Evolutionary conservation across 2,888 invertebrate species (phyloP).

Genomic region (Crocallis elinguaria): DNA sequence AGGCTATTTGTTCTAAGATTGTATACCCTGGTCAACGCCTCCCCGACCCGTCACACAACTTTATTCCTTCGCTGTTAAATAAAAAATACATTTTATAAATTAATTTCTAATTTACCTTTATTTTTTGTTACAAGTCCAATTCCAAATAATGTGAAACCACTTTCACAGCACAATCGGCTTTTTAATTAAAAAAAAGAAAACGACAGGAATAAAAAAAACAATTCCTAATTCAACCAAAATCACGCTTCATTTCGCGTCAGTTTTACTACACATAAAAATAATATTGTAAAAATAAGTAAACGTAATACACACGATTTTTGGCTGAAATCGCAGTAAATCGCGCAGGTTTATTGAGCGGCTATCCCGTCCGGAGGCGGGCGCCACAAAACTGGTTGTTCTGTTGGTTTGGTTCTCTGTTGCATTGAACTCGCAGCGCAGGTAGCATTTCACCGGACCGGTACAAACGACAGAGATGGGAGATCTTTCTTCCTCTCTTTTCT

Average conservation of each 20-base stretch:
- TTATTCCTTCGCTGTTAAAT: too few relatives aligned
- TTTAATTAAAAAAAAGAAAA: not conserved
- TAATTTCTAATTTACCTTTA: not conserved
- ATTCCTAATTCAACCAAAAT: too few relatives aligned
- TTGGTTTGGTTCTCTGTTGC: constrained; percentile 20
- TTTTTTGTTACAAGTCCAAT: constrained; percentile 3
- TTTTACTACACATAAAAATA: too few relatives aligned
- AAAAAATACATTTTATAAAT: too few relatives aligned
- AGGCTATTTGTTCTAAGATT: too few relatives aligned
- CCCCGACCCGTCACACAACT: constrained; percentile 48
- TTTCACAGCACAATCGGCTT: too few relatives aligned
- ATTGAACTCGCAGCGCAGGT: constrained; percentile 23
- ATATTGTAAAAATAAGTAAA: too few relatives aligned
- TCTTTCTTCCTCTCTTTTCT: constrained; percentile 8
- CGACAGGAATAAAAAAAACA: too few relatives aligned
- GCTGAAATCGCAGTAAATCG: constrained; percentile 11
- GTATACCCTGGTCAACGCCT: too few relatives aligned
- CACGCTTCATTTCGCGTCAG: not conserved
- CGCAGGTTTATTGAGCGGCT: constrained; percentile 33
- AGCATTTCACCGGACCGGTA: constrained; percentile 12
- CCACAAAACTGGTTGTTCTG: constrained; percentile 43
- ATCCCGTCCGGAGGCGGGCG: constrained; percentile 39
- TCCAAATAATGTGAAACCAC: too few relatives aligned
- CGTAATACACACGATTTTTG: constrained; percentile 1
- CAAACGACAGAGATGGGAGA: constrained; percentile 17